These are phyloP conservation scores for Myocastor coypus DNA, from an alignment of 2,113 vertebrate species.

Conservation along the genomic window DNA sequence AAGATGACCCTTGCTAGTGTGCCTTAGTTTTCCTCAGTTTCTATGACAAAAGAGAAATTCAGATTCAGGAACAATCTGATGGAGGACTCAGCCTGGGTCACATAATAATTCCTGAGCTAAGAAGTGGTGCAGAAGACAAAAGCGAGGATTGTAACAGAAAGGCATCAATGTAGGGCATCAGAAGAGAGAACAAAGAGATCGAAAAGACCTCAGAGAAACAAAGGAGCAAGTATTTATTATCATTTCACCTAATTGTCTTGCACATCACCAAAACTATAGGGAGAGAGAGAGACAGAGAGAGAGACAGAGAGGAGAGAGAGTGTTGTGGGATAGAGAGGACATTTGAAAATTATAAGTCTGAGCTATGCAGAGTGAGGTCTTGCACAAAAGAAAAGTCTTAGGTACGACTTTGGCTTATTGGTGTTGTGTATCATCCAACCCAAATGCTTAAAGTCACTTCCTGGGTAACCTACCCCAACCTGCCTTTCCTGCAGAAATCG, in stretches of 20 bases:
- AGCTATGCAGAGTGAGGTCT: no score
- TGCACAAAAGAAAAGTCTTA: no score
- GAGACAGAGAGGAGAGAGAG: no score
- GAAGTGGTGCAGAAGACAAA: background rate
- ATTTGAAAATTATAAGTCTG: background rate
- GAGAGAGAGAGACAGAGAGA: background rate
- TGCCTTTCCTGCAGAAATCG: rapidly evolving
- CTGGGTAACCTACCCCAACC: background rate
- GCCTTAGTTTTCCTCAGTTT: background rate
- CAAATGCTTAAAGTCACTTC: no score
- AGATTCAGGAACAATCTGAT: background rate
- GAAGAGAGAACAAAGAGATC: background rate
- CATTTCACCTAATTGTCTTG: background rate
- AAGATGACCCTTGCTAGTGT: background rate
- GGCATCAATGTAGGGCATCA: rapidly evolving
- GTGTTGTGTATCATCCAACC: no score
- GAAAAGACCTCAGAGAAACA: background rate
- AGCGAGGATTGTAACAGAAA: background rate
- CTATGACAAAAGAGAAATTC: background rate
- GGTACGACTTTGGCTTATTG: background rate
- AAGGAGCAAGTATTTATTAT: background rate
- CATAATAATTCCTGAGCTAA: background rate
- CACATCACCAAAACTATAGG: background rate
- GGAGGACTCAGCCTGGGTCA: background rate
- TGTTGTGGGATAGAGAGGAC: background rate